These are phyloP conservation scores for Noctua comes DNA, from an alignment of 2,888 invertebrate genomes.

Conservation along the genomic window DNA sequence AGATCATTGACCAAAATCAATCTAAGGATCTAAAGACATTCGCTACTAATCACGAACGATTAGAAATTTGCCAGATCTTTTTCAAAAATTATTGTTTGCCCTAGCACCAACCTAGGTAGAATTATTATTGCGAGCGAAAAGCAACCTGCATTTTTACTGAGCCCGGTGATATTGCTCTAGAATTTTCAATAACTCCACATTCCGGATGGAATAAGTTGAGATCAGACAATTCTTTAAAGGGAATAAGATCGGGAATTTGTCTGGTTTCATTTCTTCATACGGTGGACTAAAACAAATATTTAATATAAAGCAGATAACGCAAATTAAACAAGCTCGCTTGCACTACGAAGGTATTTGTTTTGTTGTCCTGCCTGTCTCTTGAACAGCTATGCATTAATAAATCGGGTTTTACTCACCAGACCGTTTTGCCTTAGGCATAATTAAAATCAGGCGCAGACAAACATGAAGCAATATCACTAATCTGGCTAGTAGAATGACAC, in stretches of 20 bases:
- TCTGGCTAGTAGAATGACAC: background rate
- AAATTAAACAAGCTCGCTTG: background rate
- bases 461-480: background rate
- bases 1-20: background rate
- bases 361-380: background rate
- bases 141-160: background rate
- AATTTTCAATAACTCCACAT: background rate
- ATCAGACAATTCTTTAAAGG: background rate
- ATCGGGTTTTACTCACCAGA: background rate
- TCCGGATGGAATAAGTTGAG: constrained; percentile 7
- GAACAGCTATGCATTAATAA: background rate
- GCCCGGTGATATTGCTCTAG: background rate
- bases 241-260: background rate
- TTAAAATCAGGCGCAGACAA: background rate
- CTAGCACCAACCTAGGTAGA: background rate
- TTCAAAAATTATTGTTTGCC: background rate
- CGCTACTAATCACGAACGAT: background rate
- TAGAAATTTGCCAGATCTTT: too few species aligned
- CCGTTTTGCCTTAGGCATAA: background rate
- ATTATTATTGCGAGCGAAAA: background rate
- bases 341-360: background rate
- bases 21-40: background rate
- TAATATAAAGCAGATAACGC: background rate
- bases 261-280: background rate
- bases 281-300: background rate